Base-by-base conservation (phyloP, 2,797 vertebrate genomes). In the Sebastes steindachneri region DNA sequence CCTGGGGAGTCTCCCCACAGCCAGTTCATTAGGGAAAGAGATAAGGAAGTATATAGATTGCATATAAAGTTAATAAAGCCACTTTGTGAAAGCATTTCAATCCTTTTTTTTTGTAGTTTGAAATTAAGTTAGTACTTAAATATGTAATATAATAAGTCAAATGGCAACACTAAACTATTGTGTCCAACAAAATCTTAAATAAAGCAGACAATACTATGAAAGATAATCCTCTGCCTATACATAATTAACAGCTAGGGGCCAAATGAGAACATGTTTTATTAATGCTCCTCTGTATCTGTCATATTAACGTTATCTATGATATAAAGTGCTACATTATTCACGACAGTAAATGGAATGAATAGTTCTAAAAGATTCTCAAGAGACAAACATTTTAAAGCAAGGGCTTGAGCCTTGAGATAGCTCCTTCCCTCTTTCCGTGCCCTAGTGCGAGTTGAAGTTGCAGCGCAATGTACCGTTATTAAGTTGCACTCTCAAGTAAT, bases 261-360 rank as follows among this genome's bases (percentile, higher is more conserved):
- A 82, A 86, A 88, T 83, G 66, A 88, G 76, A 92, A 55, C 79
- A 88, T 92, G 67, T 90, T 92, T 93, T 91, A 95, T 94, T 91
- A 87, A 94, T 88, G 78, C 54, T 70, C 57, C 66, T 82, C 54
- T 80, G 63, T 89, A 85, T 87, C 83, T 72, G 85, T 89, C 91
- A 82, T 86, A 82, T 87, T 72, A 79, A 31, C 70, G 64, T 90
- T 86, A 86, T 92, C 75, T 85, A 72, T 89, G 86, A 74, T 74
- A 74, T 74, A 77, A 85, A 85, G 80, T 80, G 55, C 73, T 91
- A 59, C 87, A 93, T 93, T 88, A 92, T 93, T 93, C 77, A 93
- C 62, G 17, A 63, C 68, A 69, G 58, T 81, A 85, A 91, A 92
- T 89, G 84, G 78, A 78, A 87, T 76, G 51, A 85, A 88, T 86